Percentiles rank a stretch among this genome's conserved stretches.
phyloP scores from a whole-genome alignment of 2,888 invertebrate species.

The Leucozona laternaria region DNA sequence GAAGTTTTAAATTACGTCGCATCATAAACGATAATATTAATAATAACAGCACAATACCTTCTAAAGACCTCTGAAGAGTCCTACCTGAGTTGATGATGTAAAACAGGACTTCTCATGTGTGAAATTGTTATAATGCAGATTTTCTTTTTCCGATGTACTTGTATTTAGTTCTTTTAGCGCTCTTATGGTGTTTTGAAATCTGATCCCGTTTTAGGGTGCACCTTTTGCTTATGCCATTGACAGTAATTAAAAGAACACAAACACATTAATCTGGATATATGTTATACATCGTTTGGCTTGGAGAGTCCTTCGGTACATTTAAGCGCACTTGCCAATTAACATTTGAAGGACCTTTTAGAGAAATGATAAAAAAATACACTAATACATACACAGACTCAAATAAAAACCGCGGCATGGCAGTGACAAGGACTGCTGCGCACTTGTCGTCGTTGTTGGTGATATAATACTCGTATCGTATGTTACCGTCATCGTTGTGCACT shows the following conservation, averaged over 20 bases:
- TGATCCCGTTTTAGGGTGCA: constrained; percentile 61
- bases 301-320: constrained; percentile 72
- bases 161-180: constrained; percentile 32
- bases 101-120: constrained; percentile 61
- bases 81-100: constrained; percentile 6
- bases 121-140: constrained; percentile 71
- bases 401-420: constrained; percentile 7
- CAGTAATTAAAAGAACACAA: constrained; percentile 56
- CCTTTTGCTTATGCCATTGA: background rate
- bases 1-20: constrained; percentile 68
- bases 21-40: constrained; percentile 34
- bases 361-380: constrained; percentile 9
- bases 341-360: constrained; percentile 71
- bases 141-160: constrained; percentile 18
- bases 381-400: constrained; percentile 7
- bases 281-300: constrained; percentile 68
- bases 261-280: constrained; percentile 32
- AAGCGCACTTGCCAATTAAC: constrained; percentile 75
- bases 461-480: constrained; percentile 15
- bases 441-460: constrained; percentile 38
- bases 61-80: constrained; percentile 28
- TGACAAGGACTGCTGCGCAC: constrained; percentile 50
- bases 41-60: constrained; percentile 27
- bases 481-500: constrained; percentile 42
- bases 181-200: constrained; percentile 67